Conservation (phyloP, 2,888 invertebrate genomes). For the Drosophila subquinaria region DNA sequence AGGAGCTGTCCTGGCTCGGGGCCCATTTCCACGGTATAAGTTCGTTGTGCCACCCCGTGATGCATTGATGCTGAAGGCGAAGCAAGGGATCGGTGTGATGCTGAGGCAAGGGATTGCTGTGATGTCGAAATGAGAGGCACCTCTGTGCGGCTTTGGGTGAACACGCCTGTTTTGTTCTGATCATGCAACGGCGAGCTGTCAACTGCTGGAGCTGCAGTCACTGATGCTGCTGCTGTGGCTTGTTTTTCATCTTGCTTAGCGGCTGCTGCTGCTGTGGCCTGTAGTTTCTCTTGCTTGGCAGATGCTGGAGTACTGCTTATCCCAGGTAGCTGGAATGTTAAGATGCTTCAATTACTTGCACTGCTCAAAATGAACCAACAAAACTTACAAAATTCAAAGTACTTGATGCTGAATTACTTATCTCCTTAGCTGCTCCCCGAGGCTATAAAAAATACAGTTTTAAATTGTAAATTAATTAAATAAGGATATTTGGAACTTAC, state of each 20-base stretch:
- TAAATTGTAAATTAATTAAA: background rate
- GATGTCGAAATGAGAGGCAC: background rate
- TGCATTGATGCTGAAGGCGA: background rate
- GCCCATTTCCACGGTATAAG: slow-evolving; percentile 63
- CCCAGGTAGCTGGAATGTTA: slow-evolving; percentile 27
- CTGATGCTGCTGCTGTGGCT: background rate
- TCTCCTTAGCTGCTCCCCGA: background rate
- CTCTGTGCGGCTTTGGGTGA: background rate
- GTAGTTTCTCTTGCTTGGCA: background rate
- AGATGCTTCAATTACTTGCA: background rate
- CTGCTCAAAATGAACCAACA: too few relatives aligned
- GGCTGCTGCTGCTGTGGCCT: background rate
- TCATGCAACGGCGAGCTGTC: background rate
- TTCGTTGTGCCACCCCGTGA: slow-evolving; percentile 29
- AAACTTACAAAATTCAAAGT: slow-evolving; percentile 18
- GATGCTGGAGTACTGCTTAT: slow-evolving; percentile 38
- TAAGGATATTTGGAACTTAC: slow-evolving; percentile 37
- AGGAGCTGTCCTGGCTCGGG: slow-evolving; percentile 56
- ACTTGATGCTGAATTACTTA: background rate
- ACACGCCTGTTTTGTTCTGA: background rate
- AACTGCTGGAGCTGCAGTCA: background rate
- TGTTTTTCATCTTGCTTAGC: background rate
- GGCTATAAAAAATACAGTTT: background rate
- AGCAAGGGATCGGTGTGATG: background rate
- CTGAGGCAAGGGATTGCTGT: background rate